Conservation (phyloP, 2,113 vertebrate species). For the Colistium nudipinnis region DNA sequence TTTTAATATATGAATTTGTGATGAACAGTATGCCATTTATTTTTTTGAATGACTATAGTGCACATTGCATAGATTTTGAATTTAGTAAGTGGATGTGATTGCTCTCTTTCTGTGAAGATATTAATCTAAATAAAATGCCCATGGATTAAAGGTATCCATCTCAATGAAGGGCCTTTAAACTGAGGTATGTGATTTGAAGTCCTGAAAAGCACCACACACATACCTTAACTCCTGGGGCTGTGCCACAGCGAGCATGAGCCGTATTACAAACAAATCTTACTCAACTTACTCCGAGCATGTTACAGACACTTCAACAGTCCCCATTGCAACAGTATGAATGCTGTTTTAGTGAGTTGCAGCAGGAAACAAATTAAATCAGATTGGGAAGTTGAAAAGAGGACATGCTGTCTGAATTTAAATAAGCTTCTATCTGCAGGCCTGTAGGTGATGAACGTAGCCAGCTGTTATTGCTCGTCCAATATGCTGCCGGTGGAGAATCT, state of each 20-base stretch:
- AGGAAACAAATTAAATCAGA: slow-evolving; percentile 10
- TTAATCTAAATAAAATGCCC: slow-evolving; percentile 78
- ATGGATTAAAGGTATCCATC: slow-evolving; percentile 61
- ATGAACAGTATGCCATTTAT: slow-evolving; percentile 37
- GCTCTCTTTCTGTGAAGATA: slow-evolving; percentile 60
- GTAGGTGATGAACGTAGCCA: slow-evolving; percentile 38
- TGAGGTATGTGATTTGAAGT: slow-evolving; percentile 32
- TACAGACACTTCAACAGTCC: no score
- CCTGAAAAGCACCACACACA: not conserved
- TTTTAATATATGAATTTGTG: slow-evolving; percentile 67
- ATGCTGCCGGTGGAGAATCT: slow-evolving; percentile 57
- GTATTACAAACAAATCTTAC: slow-evolving; percentile 20
- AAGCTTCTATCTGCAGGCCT: slow-evolving; percentile 32
- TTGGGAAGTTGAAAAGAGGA: slow-evolving; percentile 24
- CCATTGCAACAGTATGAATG: slow-evolving; percentile 1
- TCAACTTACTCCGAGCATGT: no score
- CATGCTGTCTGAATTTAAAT: slow-evolving; percentile 34
- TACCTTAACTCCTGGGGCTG: slow-evolving; percentile 17
- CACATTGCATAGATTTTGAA: slow-evolving; percentile 54
- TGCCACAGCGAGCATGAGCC: slow-evolving; percentile 15
- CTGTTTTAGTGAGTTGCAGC: slow-evolving; percentile 12
- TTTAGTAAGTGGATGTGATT: slow-evolving; percentile 61
- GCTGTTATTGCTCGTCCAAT: slow-evolving; percentile 59
- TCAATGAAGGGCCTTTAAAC: slow-evolving; percentile 55
- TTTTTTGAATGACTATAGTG: slow-evolving; percentile 54